Evolutionary conservation across 2,797 vertebrate genomes (phyloP).

Genomic region (Nasua narica): DNA sequence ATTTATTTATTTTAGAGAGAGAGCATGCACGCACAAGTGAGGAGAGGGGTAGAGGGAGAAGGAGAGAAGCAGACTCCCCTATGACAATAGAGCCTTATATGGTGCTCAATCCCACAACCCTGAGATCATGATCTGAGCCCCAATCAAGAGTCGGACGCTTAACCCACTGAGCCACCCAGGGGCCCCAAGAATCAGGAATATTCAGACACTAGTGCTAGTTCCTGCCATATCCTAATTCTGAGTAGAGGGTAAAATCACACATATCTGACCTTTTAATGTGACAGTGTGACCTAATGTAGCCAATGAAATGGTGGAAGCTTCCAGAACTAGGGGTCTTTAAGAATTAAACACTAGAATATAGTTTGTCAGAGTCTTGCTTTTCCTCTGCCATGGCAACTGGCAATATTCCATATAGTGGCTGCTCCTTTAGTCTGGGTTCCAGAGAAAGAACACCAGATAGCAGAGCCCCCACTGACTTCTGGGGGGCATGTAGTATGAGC

Average conservation of each 20-base stretch:
- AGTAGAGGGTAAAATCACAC: background rate
- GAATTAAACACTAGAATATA: background rate
- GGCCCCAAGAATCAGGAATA: background rate
- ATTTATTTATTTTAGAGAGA: background rate
- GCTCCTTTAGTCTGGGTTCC: background rate
- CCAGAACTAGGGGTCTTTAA: background rate
- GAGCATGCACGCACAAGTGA: rapidly evolving
- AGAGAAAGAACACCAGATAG: background rate
- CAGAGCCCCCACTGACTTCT: background rate
- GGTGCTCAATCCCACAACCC: background rate
- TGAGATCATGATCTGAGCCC: background rate
- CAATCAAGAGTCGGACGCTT: background rate
- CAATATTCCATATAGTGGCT: background rate
- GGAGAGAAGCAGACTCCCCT: background rate
- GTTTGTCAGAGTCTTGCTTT: background rate
- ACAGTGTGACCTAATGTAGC: background rate
- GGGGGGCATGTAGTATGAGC: background rate
- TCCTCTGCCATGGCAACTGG: background rate
- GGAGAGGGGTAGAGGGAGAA: background rate
- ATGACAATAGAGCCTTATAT: background rate
- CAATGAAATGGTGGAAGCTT: background rate
- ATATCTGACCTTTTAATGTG: background rate
- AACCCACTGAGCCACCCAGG: background rate
- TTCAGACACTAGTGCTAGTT: background rate
- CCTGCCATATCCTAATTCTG: background rate